Percentiles rank a stretch among this genome's conserved stretches.
These are phyloP conservation scores for Dermolepida albohirtum DNA, from an alignment of 2,888 invertebrate species.

Conservation along the genomic window DNA sequence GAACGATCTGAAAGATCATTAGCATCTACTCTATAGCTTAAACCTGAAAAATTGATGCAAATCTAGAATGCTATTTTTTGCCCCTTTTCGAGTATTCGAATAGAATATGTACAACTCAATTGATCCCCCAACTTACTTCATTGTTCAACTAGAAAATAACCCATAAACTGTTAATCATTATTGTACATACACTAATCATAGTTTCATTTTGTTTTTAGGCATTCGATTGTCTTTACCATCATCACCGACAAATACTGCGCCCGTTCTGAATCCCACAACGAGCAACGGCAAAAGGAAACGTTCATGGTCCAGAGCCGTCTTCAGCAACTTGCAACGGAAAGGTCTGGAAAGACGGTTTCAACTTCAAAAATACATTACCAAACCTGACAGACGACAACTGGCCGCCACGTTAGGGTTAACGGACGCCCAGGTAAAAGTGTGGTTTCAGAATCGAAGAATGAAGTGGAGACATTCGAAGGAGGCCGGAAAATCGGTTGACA, in stretches of 20 bases:
- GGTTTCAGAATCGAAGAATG: constrained; percentile 84
- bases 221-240: constrained; percentile 55
- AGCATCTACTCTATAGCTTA: no score
- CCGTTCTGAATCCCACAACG: constrained; percentile 50
- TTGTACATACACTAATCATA: neutral
- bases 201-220: constrained; percentile 52
- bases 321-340: constrained; percentile 94
- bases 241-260: constrained; percentile 51
- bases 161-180: no score
- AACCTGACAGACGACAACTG: constrained; percentile 91
- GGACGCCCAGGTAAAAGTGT: constrained; percentile 95
- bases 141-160: no score
- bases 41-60: no score
- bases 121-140: no score
- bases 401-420: constrained; percentile 93
- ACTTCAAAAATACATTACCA: constrained; percentile 95
- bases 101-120: no score
- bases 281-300: constrained; percentile 78
- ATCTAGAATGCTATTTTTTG: no score
- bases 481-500: constrained; percentile 54
- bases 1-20: no score
- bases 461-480: constrained; percentile 66
- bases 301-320: constrained; percentile 95
- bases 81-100: no score
- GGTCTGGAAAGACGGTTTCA: constrained; percentile 93